Base-by-base conservation (phyloP, 1,140 invertebrate species). In the Procambarus virginalis region DNA sequence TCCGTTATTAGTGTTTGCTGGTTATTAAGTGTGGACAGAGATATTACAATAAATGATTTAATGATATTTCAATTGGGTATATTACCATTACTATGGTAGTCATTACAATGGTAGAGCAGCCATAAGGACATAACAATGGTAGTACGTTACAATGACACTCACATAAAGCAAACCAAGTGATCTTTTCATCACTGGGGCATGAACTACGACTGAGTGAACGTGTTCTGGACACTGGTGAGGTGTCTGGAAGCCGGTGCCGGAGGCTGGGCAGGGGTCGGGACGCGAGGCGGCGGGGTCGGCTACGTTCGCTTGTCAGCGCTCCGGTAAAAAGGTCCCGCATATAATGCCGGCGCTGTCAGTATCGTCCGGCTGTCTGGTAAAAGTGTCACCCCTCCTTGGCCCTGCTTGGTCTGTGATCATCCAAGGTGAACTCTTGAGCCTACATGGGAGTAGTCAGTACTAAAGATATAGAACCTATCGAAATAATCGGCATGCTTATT, bases 301-400 rank as follows among this genome's bases (percentile, higher is more conserved):
- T 85, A 60, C 84, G 84, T 85, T 77, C 84, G 84, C 70, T 60
- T 85, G 84, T 85, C 84, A 77, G 73, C 84, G 73, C 84, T 51
- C 73, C 49, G 84, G 73, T 77, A 77, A 85, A n/a, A 77, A 85
- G 84, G 84, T 76, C 73, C 75, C 70, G 49, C 84, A 77, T 76
- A 77, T 85, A 85, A 85, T 85, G 84, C 34, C 80, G 34, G 73
- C 49, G 49, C 70, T 76, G 73, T 85, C 70, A 85, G 84, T 20
- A 55, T 84, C 83, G 68, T 84, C 83, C 73, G 68, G 83, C 64
- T 14, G 83, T 75, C 45, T 70, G 48, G 84, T 77, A 77, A 76
- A 85, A 77, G 73, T 84, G 84, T 85, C 84, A 85, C 49, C 84
- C 51, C 20, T 70, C 75, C 75, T 58, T 76, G 70, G 73, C 10